Evolutionary conservation across 2,113 vertebrate genomes (phyloP).

Genomic region (Passer montanus): DNA sequence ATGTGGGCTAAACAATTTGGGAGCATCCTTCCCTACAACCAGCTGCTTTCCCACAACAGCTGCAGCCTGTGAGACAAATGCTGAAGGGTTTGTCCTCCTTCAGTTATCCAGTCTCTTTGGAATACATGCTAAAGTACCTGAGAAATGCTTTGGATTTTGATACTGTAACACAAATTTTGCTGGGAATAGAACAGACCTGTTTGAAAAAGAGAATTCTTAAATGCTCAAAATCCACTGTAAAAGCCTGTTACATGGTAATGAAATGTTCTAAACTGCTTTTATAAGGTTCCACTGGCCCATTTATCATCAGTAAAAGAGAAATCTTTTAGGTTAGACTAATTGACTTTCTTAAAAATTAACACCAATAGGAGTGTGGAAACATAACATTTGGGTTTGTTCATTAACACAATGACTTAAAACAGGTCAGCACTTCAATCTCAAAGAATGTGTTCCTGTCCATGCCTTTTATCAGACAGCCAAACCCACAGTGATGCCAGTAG

Average conservation of each 20-base stretch:
- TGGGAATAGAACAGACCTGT: not conserved
- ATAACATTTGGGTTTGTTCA: not conserved
- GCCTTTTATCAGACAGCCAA: not conserved
- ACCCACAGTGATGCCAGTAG: not conserved
- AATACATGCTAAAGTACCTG: not conserved
- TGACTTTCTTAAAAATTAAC: not conserved
- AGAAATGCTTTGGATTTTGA: not conserved
- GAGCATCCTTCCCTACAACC: not conserved
- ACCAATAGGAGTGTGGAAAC: not conserved
- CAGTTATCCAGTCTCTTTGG: not conserved
- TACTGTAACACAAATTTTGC: not conserved
- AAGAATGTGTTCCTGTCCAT: not conserved
- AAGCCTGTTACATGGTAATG: accelerated
- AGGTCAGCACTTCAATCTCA: not conserved
- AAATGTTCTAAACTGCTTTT: not conserved
- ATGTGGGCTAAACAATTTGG: not conserved
- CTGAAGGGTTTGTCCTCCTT: not conserved
- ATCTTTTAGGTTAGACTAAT: not conserved
- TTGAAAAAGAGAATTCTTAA: not conserved
- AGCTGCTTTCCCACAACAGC: not conserved
- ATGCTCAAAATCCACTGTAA: not conserved
- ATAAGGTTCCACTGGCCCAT: not conserved
- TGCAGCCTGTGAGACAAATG: not conserved
- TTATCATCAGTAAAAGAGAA: not conserved
- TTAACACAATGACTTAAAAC: not conserved